Base-by-base conservation (phyloP, 1,140 invertebrate species). In the Drosophila trapezifrons region DNA sequence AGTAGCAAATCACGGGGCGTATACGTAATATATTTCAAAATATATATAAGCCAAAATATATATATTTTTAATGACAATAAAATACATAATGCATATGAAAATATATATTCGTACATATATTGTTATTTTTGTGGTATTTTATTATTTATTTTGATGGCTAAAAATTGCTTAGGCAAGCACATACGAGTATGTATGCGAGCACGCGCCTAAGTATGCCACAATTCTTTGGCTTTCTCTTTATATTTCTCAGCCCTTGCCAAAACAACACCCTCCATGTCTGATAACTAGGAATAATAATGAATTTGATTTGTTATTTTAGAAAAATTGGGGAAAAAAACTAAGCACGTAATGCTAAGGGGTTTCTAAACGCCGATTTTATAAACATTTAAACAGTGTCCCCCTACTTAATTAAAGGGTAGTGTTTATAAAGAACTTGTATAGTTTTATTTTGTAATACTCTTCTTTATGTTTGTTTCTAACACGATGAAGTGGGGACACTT, bases 101-200 rank as follows among this genome's bases (percentile, higher is more conserved):
- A 29, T 18, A 13, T 12, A 25, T 27, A 18, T 7, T 20, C 15
- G 6, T 15, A 15, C 5, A 52, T 35, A 9, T 32, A 18, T 20
- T 20, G 49, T 52, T 52, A 10, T 22, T 20, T 54, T 37, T 37
- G 1, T 13, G 1, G 51, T n/a, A 37, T n/a, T 37, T 20, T 22
- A 37, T 7, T n/a, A 54, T 54, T 54, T 54, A 54, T 54, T 54
- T 22, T n/a, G 29, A 52, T 52, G 27, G 29, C 17, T 17, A 18
- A 51, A 52, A 52, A 32, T 20, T 27, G 49, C 49, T 52, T 18
- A 20, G 17, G 49, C 49, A 32, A 27, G 49, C 49, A 52, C 49
- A n/a, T n/a, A n/a, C n/a, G n/a, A n/a, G n/a, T n/a, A n/a, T n/a
- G 15, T 35, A 32, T 32, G 49, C 6, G 8, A 9, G 27, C 8